These are phyloP conservation scores for Labeo calbasu DNA, from an alignment of 2,797 vertebrate genomes.

Conservation along the genomic window DNA sequence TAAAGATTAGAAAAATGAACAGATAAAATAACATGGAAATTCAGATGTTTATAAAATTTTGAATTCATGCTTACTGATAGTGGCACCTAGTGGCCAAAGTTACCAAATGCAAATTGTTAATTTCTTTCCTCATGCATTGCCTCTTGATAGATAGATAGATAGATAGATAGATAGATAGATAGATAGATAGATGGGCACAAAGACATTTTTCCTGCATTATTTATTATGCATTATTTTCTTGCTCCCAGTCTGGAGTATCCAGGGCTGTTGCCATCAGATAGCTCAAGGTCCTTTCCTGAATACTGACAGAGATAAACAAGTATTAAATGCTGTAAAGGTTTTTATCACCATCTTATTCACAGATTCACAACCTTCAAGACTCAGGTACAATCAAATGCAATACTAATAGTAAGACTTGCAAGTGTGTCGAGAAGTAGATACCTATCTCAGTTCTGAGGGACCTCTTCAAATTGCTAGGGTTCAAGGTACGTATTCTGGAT, in stretches of 20 bases:
- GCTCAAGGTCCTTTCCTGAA: neutral
- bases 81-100: conserved; percentile 8
- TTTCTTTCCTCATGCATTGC: neutral
- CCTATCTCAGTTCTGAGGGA: neutral
- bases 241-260: neutral
- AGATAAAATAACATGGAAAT: neutral
- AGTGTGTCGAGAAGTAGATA: neutral
- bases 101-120: neutral
- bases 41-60: neutral
- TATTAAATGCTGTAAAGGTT: neutral
- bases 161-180: neutral
- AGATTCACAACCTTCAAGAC: neutral
- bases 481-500: neutral
- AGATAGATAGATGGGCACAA: neutral
- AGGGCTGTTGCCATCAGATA: neutral
- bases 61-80: neutral
- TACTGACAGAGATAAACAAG: neutral
- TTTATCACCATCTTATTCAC: neutral
- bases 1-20: neutral
- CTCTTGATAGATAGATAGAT: neutral
- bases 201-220: neutral
- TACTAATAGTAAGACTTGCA: neutral
- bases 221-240: neutral
- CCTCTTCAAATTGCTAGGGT: neutral
- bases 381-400: neutral